These are phyloP conservation scores for Arrhopalites spinosus DNA, from an alignment of 2,888 invertebrate genomes.

Conservation along the genomic window DNA sequence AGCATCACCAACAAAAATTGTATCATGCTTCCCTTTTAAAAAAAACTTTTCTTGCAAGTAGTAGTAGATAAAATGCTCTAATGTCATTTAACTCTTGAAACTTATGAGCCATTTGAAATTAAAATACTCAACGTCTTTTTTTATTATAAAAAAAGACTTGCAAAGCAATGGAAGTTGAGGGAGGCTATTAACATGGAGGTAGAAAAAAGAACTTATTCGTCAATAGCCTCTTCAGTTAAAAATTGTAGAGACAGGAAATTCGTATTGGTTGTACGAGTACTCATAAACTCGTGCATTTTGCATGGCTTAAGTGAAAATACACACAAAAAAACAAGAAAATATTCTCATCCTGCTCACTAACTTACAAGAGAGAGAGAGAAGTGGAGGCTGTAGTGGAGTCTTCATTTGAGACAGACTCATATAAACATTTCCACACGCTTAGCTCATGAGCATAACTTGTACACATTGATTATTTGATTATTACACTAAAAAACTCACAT, in stretches of 20 bases:
- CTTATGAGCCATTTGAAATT: slow-evolving; percentile 2
- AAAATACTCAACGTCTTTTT: background rate
- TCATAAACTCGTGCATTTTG: background rate
- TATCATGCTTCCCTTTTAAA: background rate
- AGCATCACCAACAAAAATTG: background rate
- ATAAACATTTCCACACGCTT: slow-evolving; percentile 13
- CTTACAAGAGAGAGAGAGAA: background rate
- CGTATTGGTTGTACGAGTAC: background rate
- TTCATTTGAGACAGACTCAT: background rate
- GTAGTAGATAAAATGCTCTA: background rate
- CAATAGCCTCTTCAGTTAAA: too few species aligned
- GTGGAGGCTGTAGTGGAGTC: background rate
- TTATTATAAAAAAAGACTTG: background rate
- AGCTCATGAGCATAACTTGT: slow-evolving; percentile 8
- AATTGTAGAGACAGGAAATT: background rate
- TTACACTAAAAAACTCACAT: background rate
- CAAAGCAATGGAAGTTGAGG: background rate
- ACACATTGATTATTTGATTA: slow-evolving; percentile 2
- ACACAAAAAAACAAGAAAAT: too few species aligned
- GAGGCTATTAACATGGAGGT: background rate
- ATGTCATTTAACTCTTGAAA: slow-evolving; percentile 8
- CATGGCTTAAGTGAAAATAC: too few species aligned
- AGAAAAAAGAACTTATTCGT: slow-evolving; percentile 1
- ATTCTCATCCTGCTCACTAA: background rate
- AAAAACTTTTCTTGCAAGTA: background rate